phyloP scores from a whole-genome alignment of 2,797 vertebrate genomes.

The Capromys pilorides region DNA sequence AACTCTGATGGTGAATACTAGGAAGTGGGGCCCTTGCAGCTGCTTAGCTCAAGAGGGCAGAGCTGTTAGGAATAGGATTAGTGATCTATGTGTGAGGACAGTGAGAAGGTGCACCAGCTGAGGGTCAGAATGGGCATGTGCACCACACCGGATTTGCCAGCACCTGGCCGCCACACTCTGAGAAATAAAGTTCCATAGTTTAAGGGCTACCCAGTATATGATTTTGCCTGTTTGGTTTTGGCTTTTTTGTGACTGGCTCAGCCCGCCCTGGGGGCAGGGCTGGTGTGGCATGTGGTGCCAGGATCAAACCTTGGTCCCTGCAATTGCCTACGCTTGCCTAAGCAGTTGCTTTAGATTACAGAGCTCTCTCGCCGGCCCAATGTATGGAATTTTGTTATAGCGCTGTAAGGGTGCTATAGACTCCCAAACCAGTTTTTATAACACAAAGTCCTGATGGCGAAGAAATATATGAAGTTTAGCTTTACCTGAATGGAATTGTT shows the following conservation, averaged over 20 bases:
- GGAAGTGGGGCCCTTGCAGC: neutral
- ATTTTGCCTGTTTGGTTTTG: neutral
- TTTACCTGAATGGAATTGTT: slow-evolving; percentile 32
- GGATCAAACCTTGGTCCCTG: too few relatives aligned
- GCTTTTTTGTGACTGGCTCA: too few relatives aligned
- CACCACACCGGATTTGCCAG: neutral
- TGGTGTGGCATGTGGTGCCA: too few relatives aligned
- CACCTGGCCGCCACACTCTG: neutral
- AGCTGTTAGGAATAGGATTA: neutral
- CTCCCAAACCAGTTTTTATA: slow-evolving; percentile 44
- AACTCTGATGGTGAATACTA: neutral
- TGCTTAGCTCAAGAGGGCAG: neutral
- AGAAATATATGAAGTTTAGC: slow-evolving; percentile 41
- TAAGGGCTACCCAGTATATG: neutral
- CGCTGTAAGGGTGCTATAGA: neutral
- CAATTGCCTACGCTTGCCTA: too few relatives aligned
- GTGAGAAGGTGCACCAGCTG: neutral
- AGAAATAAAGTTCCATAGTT: neutral
- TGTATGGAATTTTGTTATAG: slow-evolving; percentile 9
- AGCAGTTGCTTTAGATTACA: too few relatives aligned
- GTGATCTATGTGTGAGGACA: neutral
- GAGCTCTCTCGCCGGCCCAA: too few relatives aligned
- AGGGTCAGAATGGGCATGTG: neutral
- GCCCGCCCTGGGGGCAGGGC: too few relatives aligned
- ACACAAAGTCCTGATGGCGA: slow-evolving; percentile 19